Evolutionary conservation across 2,888 invertebrate species (phyloP).

Genomic region (Pollenia amentaria): DNA sequence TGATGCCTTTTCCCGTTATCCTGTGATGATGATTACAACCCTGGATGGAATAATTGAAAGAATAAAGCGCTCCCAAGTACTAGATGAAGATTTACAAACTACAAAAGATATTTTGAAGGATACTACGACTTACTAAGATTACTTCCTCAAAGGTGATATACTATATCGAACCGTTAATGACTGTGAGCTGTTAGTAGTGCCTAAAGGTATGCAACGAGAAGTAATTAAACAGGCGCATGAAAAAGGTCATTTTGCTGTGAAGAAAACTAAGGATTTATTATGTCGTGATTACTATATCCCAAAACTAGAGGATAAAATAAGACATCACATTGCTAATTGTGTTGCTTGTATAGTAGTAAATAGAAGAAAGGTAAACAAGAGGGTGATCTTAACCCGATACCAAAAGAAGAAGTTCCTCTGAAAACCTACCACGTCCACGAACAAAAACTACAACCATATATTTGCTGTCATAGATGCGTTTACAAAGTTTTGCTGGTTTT

Average conservation of each 20-base stretch:
- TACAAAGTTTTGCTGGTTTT: conserved; percentile 59
- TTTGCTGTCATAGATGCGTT: conserved; percentile 65
- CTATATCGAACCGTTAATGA: conserved; percentile 55
- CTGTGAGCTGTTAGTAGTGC: conserved; percentile 55
- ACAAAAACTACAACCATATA: conserved; percentile 68
- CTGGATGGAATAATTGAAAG: conserved; percentile 43
- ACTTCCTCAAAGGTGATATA: conserved; percentile 56
- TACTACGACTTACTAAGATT: conserved; percentile 14
- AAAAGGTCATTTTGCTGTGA: conserved; percentile 62
- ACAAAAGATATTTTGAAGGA: conserved; percentile 59
- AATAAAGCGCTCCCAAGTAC: conserved; percentile 62
- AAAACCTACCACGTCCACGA: conserved; percentile 50
- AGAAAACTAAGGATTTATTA: conserved; percentile 65
- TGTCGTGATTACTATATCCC: conserved; percentile 58
- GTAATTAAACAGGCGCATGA: conserved; percentile 49
- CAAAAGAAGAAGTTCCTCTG: conserved; percentile 60
- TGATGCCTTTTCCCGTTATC: conserved; percentile 71
- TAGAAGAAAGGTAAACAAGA: conserved; percentile 65
- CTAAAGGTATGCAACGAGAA: conserved; percentile 56
- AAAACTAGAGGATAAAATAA: conserved; percentile 62
- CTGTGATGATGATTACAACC: conserved; percentile 46
- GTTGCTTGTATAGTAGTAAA: conserved; percentile 58
- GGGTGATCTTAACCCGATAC: conserved; percentile 59
- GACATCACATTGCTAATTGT: conserved; percentile 56
- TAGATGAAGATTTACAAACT: conserved; percentile 62